Conservation (phyloP, 2,797 vertebrate species). For the Garrulus glandarius region DNA sequence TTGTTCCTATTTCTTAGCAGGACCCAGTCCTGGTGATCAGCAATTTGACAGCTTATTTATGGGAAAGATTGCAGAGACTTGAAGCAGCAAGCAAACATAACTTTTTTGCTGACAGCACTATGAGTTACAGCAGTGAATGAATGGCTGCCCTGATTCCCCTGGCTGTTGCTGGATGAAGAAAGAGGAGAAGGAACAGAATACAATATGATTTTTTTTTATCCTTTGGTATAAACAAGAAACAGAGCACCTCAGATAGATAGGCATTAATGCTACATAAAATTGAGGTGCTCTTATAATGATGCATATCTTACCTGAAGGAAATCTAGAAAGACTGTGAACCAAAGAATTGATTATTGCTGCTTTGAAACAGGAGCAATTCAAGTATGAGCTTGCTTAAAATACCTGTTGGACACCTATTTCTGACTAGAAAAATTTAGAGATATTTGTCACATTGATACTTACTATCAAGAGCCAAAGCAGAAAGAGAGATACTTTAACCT, state of each 20-base stretch:
- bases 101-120: background rate
- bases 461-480: background rate
- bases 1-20: background rate
- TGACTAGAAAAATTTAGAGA: background rate
- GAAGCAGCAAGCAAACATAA: background rate
- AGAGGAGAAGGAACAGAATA: background rate
- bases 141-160: background rate
- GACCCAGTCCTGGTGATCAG: background rate
- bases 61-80: background rate
- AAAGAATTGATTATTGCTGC: slow-evolving; percentile 19
- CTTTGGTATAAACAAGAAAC: background rate
- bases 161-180: background rate
- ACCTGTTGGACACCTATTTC: slow-evolving; percentile 10
- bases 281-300: background rate
- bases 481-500: background rate
- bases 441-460: slow-evolving; percentile 14
- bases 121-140: background rate
- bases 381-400: slow-evolving; percentile 38
- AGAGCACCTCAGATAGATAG: background rate
- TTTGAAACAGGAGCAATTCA: slow-evolving; percentile 40
- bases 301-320: background rate
- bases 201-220: background rate
- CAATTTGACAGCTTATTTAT: background rate
- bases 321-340: background rate
- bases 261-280: background rate